Percentiles rank a stretch among this genome's conserved stretches.
These are phyloP conservation scores for Malurus alboscapulatus DNA, from an alignment of 2,113 vertebrate species.

Conservation along the genomic window DNA sequence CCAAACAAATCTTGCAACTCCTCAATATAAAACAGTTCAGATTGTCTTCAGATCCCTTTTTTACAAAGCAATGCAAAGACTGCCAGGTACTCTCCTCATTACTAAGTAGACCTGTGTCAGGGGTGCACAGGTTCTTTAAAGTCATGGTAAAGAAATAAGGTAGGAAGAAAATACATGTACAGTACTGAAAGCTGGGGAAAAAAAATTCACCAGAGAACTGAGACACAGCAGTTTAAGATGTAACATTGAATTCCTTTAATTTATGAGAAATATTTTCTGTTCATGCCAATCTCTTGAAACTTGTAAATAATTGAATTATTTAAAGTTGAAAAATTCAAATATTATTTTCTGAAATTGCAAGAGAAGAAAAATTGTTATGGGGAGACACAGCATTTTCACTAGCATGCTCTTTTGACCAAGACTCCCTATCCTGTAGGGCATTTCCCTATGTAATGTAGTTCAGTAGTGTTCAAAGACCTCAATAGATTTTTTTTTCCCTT, in stretches of 20 bases:
- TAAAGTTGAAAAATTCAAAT: neutral
- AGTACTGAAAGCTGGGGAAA: neutral
- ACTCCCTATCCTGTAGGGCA: neutral
- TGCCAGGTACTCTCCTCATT: neutral
- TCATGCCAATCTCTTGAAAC: neutral
- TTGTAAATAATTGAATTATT: neutral
- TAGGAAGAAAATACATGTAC: neutral
- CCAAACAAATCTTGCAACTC: neutral
- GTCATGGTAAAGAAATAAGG: neutral
- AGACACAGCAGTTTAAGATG: neutral
- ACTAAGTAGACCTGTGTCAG: neutral
- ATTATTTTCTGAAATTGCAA: neutral
- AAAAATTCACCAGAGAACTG: neutral
- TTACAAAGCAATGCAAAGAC: neutral
- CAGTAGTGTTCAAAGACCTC: neutral
- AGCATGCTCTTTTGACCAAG: neutral
- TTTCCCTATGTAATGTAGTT: neutral
- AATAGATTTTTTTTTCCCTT: neutral
- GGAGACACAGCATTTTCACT: neutral
- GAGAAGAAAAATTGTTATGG: neutral
- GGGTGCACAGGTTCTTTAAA: neutral
- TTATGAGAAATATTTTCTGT: neutral
- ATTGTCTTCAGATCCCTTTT: neutral
- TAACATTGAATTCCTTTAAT: neutral
- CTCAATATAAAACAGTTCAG: neutral